Conservation (phyloP, 2,888 invertebrate genomes). For the Aspidiotus rigidus region DNA sequence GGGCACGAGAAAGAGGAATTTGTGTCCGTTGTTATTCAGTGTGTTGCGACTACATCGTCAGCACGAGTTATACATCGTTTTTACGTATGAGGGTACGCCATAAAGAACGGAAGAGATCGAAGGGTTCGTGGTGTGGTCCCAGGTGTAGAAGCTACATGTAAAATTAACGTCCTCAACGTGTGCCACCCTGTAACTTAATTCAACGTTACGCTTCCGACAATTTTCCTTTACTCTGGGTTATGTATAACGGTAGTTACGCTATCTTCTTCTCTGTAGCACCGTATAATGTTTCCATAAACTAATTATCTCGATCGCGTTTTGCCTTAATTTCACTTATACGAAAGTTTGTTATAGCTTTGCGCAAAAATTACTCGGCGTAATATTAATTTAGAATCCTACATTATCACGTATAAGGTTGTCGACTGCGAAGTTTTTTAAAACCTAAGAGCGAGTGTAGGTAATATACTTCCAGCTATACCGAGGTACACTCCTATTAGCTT, state of each 20-base stretch:
- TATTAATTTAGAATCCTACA: no score
- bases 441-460: no score
- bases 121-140: constrained; percentile 29
- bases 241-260: background rate
- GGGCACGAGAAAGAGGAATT: constrained; percentile 14
- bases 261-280: background rate
- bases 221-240: constrained; percentile 15
- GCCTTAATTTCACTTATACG: constrained; percentile 18
- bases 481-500: no score
- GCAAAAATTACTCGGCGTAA: no score
- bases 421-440: no score
- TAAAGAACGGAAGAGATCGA: constrained; percentile 8
- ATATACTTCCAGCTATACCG: no score
- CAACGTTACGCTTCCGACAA: constrained; percentile 15
- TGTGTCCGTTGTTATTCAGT: constrained; percentile 4
- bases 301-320: constrained; percentile 18
- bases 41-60: constrained; percentile 13
- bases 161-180: constrained; percentile 27
- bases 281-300: constrained; percentile 21
- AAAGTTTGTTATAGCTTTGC: background rate
- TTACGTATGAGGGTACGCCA: constrained; percentile 1
- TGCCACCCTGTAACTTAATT: constrained; percentile 25
- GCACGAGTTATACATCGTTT: constrained; percentile 21
- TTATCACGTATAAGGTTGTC: no score
- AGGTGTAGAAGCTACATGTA: constrained; percentile 29